A percentile compares a stretch with the other conserved stretches of the same genome.
phyloP scores from a whole-genome alignment of 2,113 vertebrate genomes.

The Cyprinodon tularosa region DNA sequence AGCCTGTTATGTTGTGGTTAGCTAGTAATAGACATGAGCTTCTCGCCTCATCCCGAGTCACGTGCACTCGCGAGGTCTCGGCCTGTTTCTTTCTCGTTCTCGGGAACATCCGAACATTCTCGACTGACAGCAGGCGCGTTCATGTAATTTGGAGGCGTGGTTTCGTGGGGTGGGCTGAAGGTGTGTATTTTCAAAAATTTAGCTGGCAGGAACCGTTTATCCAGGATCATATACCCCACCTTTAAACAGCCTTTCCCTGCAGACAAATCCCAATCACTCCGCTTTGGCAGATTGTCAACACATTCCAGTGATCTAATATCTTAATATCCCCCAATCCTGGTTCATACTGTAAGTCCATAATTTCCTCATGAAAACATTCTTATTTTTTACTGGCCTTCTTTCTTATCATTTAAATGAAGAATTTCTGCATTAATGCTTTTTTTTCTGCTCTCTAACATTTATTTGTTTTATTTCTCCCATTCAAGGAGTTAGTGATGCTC shows the following conservation, averaged over 20 bases:
- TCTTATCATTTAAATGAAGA: background rate
- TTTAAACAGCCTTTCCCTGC: background rate
- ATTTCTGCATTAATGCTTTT: background rate
- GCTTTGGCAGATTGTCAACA: background rate
- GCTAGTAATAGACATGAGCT: no score
- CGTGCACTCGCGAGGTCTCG: no score
- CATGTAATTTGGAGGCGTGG: no score
- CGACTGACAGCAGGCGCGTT: no score
- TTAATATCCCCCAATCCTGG: background rate
- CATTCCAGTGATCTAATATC: background rate
- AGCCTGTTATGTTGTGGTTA: no score
- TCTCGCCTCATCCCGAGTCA: no score
- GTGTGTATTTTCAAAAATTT: no score
- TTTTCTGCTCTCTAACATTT: background rate
- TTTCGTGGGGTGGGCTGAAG: no score
- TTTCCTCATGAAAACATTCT: background rate
- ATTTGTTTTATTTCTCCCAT: background rate
- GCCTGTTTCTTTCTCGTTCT: no score
- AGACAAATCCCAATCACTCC: background rate
- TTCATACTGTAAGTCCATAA: background rate
- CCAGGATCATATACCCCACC: no score
- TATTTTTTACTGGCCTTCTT: background rate
- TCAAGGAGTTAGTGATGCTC: constrained; percentile 89
- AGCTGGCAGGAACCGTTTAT: no score
- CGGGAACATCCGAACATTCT: no score